Evolutionary conservation across 2,113 vertebrate genomes (phyloP), one percentile per base, ranked within the genome.

Genomic region (Notechis scutatus): DNA sequence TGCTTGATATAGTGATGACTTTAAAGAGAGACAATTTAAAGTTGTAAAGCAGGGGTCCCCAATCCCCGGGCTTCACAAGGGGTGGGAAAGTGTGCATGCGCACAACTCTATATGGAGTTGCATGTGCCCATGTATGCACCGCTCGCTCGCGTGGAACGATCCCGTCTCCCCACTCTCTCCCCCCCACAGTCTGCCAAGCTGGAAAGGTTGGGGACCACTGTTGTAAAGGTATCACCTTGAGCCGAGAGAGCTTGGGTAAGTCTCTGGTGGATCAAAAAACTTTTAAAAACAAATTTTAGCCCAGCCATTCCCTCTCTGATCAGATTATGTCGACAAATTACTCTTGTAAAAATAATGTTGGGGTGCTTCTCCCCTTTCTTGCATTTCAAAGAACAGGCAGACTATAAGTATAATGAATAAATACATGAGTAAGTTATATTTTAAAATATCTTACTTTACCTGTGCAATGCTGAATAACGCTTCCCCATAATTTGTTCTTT

Each of bases 381-480:
- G 34, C n/a, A 39, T 42, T 81, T 81, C 74, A 81, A 81, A 81
- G 34, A 21, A 39, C 34, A 39, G 69, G n/a, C 15, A 81, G 69
- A 81, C 34, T 42, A 3, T 42, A 81, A 81, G 34, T 81, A 42
- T 8, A 81, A 81, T 42, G 74, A 81, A 81, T 42, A 20, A 39
- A 81, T 39, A 39, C 7, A 39, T 42, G 74, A 81, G 20, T 81
- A 39, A 81, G 6, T 3, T 86, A 39, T 23, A 47, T 52, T 85
- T 85, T 39, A 57, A 86, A 61, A 6, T 61, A 50, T 9, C 34
- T 56, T 61, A 81, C 0, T 24, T 93, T 97, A 98, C 98, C 97
- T 98, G 97, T 96, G 94, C 98, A 98, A 93, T 98, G 98, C 4
- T 96, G 97, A 95, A 98, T 98, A 2, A 98, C 97, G 85, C 93